Evolutionary conservation across 2,113 vertebrate genomes (phyloP).

Genomic region (Bubo blakistoni): DNA sequence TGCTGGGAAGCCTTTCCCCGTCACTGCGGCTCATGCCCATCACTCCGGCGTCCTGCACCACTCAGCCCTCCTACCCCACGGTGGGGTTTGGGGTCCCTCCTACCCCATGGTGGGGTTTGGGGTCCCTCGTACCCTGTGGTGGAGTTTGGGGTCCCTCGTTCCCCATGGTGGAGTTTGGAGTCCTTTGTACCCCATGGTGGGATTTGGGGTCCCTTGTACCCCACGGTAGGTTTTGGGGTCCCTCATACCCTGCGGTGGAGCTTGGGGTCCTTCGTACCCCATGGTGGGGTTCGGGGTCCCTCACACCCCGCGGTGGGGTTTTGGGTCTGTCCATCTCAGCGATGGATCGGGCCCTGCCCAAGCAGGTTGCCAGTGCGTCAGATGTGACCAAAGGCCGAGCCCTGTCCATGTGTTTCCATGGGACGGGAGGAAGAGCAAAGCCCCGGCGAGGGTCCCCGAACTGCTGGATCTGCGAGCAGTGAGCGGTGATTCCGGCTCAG

Average conservation of each 20-base stretch:
- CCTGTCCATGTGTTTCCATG: not conserved
- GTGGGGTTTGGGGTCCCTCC: no score
- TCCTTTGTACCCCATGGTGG: accelerated
- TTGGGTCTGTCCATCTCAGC: accelerated
- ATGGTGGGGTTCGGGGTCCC: no score
- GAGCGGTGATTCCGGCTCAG: no score
- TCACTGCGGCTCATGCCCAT: not conserved
- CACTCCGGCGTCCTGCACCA: not conserved
- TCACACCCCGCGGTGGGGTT: no score
- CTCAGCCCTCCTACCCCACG: accelerated
- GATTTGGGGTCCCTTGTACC: no score
- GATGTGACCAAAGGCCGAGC: not conserved
- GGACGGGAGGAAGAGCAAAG: not conserved
- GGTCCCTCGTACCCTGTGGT: accelerated
- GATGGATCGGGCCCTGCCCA: not conserved
- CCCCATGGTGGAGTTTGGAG: no score
- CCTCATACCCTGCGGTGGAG: no score
- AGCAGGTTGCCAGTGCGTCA: accelerated
- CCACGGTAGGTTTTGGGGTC: no score
- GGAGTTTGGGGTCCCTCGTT: no score
- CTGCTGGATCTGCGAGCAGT: not conserved
- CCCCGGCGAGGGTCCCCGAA: not conserved
- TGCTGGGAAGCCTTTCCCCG: not conserved
- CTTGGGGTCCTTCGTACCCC: no score
- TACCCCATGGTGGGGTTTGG: not conserved